Conservation (phyloP, 1,140 invertebrate genomes). For the Drosophila navojoa region DNA sequence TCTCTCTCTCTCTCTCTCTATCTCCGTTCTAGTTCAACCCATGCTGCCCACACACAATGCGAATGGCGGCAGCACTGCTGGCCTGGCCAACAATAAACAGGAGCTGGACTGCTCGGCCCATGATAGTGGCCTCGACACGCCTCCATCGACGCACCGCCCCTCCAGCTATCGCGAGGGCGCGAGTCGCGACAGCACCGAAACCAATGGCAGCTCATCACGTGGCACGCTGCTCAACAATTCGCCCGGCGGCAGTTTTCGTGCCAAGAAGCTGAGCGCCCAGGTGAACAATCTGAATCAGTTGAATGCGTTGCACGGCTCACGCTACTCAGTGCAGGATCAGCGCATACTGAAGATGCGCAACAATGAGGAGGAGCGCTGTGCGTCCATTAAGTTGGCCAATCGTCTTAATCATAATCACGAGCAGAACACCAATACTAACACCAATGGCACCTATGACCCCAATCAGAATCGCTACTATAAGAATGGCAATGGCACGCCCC, state of each 20-base stretch:
- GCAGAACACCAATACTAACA: constrained; percentile 20
- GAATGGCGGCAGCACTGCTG: constrained; percentile 48
- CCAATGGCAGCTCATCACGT: constrained; percentile 75
- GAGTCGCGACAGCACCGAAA: constrained; percentile 77
- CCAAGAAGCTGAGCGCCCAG: constrained; percentile 72
- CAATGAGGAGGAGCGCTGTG: constrained; percentile 77
- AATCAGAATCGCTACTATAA: constrained; percentile 83
- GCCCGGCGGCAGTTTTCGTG: constrained; percentile 76
- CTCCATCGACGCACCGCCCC: constrained; percentile 79
- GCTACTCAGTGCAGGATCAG: constrained; percentile 80
- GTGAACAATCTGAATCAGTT: constrained; percentile 76
- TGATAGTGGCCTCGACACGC: constrained; percentile 82
- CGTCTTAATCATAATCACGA: constrained; percentile 73
- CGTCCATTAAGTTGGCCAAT: constrained; percentile 78
- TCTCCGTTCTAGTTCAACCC: constrained; percentile 69
- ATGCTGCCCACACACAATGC: constrained; percentile 70
- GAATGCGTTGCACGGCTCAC: constrained; percentile 72
- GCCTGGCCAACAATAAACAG: constrained; percentile 53
- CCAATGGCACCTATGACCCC: constrained; percentile 65
- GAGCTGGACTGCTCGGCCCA: constrained; percentile 81
- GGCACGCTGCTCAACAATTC: constrained; percentile 78
- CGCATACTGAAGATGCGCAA: constrained; percentile 83
- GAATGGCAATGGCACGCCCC: constrained; percentile 74
- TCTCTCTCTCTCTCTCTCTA: background rate
- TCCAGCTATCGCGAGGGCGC: constrained; percentile 78